These are phyloP conservation scores for Lamproptera curius DNA, from an alignment of 2,888 invertebrate species.

Conservation along the genomic window DNA sequence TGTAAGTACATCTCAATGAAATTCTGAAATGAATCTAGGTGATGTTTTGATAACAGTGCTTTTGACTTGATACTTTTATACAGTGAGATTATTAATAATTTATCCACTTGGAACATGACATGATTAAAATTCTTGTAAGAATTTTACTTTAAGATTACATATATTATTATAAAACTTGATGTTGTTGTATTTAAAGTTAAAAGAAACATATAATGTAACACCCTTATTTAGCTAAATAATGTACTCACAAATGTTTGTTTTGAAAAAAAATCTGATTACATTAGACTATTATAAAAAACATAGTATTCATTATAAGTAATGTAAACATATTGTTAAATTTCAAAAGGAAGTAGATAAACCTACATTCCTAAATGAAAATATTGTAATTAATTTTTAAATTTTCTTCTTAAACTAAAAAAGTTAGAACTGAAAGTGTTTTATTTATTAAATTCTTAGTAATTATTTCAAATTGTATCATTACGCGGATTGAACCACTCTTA, in stretches of 20 bases:
- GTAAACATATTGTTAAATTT: constrained; percentile 5
- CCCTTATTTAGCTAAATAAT: constrained; percentile 11
- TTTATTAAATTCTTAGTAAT: neutral
- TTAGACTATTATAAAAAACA: constrained; percentile 1
- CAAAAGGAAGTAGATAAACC: neutral
- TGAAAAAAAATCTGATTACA: constrained; percentile 10
- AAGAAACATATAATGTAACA: constrained; percentile 13
- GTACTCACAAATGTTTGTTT: constrained; percentile 10
- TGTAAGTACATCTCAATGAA: neutral
- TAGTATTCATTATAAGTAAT: neutral
- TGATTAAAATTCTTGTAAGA: constrained; percentile 12
- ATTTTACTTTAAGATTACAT: constrained; percentile 5
- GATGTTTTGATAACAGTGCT: constrained; percentile 12
- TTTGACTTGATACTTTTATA: constrained; percentile 21
- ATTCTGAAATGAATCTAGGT: neutral
- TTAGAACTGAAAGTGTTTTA: constrained; percentile 9
- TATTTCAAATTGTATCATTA: neutral
- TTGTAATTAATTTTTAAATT: constrained; percentile 13
- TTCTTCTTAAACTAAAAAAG: constrained; percentile 11
- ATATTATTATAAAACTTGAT: constrained; percentile 3
- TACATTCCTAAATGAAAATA: constrained; percentile 6
- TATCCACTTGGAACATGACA: constrained; percentile 7
- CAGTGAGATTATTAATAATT: constrained; percentile 17
- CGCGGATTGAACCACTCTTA: too few relatives aligned
- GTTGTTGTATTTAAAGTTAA: constrained; percentile 14